Base-by-base conservation (phyloP, 2,797 vertebrate genomes). In the Karalla daura region DNA sequence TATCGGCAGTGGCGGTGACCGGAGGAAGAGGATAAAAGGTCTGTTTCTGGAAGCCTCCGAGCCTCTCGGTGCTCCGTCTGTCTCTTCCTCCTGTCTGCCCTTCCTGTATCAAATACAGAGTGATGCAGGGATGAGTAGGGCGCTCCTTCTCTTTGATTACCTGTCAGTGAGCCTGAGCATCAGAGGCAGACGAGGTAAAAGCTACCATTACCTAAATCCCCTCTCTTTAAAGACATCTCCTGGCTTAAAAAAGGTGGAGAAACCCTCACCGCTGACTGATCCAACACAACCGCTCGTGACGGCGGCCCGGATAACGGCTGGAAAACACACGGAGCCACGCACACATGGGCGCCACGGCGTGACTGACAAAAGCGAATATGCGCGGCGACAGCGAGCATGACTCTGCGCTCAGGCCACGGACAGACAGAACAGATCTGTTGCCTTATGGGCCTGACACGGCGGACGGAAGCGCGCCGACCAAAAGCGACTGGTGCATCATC, bases 101-200 rank as follows among this genome's bases (percentile, higher is more conserved):
- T 73, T 58, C 63, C 80, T 85, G 81, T 77, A 83, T 83, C 63
- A 84, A 80, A 87, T 66, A 70, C 30, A 64, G 78, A 76, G 70
- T 68, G 74, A 85, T 80, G 71, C 59, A 7, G 63, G 71, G 78
- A 86, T 82, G 85, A 89, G 63, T 50, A 32, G 27, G 72, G 50
- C 2, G 66, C 73, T 71, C 59, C 49, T 84, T 82, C 74, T 51
- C 74, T 89, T 87, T 91, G 85, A 87, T 89, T 77, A 78, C 71
- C 89, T 82, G 84, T 85, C 89, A 87, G 60, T 23, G 63, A 77
- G 69, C 37, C 61, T 66, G 65, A 75, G 78, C 75, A 51, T 84
- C 80, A 80, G 70, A 82, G 47, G 52, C 70, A 52, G 72, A 84
- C 32, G 37, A 86, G 75, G 74, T 83, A 81, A 85, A 88, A 73